Conservation (phyloP, 2,888 invertebrate genomes). For the Nezara viridula region DNA sequence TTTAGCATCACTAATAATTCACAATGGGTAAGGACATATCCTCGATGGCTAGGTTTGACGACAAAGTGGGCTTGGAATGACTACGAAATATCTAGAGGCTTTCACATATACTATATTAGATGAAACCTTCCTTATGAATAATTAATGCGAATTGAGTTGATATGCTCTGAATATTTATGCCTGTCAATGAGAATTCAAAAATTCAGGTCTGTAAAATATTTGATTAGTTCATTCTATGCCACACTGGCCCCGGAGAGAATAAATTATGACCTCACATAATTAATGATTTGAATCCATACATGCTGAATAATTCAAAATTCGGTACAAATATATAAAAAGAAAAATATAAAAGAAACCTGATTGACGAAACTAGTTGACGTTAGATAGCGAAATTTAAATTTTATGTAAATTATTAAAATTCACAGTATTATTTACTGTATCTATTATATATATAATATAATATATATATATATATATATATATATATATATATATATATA, state of each 20-base stretch:
- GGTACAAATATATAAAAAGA: not conserved
- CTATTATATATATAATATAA: too few species aligned
- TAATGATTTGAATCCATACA: not conserved
- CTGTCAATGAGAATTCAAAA: constrained; percentile 26
- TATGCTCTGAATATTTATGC: constrained; percentile 35
- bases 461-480: too few species aligned
- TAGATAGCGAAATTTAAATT: not conserved
- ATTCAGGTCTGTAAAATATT: constrained; percentile 27
- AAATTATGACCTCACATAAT: constrained; percentile 16
- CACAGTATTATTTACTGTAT: too few species aligned
- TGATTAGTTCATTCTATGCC: constrained; percentile 15
- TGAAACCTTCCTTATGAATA: constrained; percentile 11
- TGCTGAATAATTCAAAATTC: not conserved
- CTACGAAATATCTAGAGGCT: not conserved
- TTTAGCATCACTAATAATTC: not conserved
- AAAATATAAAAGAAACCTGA: not conserved
- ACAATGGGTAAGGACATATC: not conserved
- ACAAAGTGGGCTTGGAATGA: constrained; percentile 20
- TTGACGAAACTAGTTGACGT: not conserved
- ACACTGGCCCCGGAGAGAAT: not conserved
- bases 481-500: too few species aligned
- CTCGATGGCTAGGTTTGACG: not conserved
- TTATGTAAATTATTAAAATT: not conserved
- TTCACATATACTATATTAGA: constrained; percentile 41
- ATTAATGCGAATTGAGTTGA: not conserved